Evolutionary conservation across 2,888 invertebrate genomes (phyloP).

Genomic region (Rhimphoctona megacephalus): DNA sequence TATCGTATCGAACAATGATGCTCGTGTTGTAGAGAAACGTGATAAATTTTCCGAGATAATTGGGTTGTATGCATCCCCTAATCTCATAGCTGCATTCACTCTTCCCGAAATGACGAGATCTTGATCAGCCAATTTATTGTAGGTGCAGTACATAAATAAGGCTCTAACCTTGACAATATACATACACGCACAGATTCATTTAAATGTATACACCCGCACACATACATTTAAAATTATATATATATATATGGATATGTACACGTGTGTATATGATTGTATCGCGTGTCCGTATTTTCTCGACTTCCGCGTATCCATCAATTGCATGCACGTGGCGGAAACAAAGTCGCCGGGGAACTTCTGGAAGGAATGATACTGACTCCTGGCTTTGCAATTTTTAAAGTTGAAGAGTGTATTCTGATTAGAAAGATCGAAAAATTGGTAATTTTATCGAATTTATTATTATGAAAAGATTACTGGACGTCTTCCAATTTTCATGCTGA

Average conservation of each 20-base stretch:
- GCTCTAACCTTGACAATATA: conserved; percentile 10
- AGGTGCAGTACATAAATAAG: conserved; percentile 28
- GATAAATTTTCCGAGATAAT: conserved; percentile 48
- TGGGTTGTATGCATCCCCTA: conserved; percentile 11
- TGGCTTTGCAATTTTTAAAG: background rate
- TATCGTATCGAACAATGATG: background rate
- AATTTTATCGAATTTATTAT: background rate
- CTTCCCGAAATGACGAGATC: conserved; percentile 26
- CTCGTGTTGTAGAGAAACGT: conserved; percentile 20
- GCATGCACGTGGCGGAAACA: conserved; percentile 33
- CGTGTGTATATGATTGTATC: conserved; percentile 21
- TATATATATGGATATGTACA: background rate
- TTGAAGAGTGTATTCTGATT: background rate
- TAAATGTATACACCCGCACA: background rate
- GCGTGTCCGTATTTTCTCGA: conserved; percentile 49
- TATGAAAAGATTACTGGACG: background rate
- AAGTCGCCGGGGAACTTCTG: background rate
- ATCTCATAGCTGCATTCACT: conserved; percentile 5
- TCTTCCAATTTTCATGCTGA: background rate
- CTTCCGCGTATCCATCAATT: conserved; percentile 54
- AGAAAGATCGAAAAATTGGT: background rate
- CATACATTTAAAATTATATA: background rate
- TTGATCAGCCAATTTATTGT: conserved; percentile 41
- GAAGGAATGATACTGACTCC: background rate
- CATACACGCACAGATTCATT: background rate